A percentile compares a stretch with the other conserved stretches of the same genome.
These are phyloP conservation scores for Heliconius nattereri DNA, from an alignment of 1,140 invertebrate genomes.

Conservation along the genomic window DNA sequence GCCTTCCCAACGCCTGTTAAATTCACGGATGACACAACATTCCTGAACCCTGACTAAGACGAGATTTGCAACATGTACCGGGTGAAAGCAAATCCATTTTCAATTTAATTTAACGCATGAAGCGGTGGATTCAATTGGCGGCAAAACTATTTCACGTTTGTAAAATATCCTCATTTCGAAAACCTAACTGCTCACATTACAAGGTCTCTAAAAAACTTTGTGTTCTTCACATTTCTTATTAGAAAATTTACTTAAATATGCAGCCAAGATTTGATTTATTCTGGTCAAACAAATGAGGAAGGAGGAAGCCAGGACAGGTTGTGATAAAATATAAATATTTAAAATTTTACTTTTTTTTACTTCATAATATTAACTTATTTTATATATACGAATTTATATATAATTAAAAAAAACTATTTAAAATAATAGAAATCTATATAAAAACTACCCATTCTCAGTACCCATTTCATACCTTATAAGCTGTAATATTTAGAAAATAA, in stretches of 20 bases:
- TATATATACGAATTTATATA: no score
- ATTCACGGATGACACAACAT: constrained; percentile 29
- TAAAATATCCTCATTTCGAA: neutral
- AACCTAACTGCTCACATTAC: neutral
- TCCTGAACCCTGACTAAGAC: constrained; percentile 32
- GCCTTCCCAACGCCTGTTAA: constrained; percentile 40
- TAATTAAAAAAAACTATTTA: no score
- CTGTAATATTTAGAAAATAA: constrained; percentile 7
- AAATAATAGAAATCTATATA: no score
- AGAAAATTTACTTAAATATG: no score
- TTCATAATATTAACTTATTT: no score
- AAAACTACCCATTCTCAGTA: neutral
- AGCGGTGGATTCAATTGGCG: neutral
- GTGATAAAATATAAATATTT: no score
- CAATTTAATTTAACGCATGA: constrained; percentile 16
- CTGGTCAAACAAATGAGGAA: no score
- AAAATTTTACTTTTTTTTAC: no score
- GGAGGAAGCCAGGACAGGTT: no score
- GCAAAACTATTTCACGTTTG: neutral
- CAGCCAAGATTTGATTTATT: no score
- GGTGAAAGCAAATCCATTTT: constrained; percentile 29
- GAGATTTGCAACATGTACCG: constrained; percentile 26
- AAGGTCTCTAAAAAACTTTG: no score
- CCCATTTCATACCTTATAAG: neutral
- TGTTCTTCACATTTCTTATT: no score